Base-by-base conservation (phyloP, 1,140 invertebrate genomes). In the Achatina immaculata region DNA sequence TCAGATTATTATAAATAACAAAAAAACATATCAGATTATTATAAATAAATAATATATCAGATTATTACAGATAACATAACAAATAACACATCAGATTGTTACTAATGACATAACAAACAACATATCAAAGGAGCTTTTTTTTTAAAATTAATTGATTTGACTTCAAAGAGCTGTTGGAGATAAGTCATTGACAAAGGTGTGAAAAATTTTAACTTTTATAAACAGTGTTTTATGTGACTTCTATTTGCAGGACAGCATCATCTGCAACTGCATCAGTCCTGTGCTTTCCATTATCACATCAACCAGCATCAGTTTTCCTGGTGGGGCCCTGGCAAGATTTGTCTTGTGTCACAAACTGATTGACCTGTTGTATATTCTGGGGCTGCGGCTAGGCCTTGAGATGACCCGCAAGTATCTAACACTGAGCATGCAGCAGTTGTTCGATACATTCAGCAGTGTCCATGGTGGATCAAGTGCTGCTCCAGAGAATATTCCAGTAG, bases 401-500 rank as follows among this genome's bases (percentile, higher is more conserved):
- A 96, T 96, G 94, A 96, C 95, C 0, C 93, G 95, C 74, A 94
- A 94, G 84, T 94, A 96, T 85, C 91, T 97, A 34, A 94, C 95
- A 66, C 93, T 94, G 24, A 92, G 94, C 6, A 89, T 96, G 72
- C 94, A 94, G 88, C 74, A 94, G 68, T 97, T 97, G 89, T 97
- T 98, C 89, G 89, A 95, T n/a, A 94, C 95, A 14, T 98, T 98
- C 89, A 95, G 96, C 88, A 95, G 95, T 92, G 94, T 95, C 28
- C 93, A 88, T 73, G 83, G 83, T 14, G 45, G 45, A n/a, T 24
- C 69, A 14, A 65, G 71, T 31, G 16, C 28, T 4, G 2, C 71
- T 45, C 9, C 21, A 1, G 43, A 73, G 16, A 48, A 21, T 51
- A 7, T 31, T 36, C 62, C 76, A 28, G 31, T 58, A 28, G 42